These are phyloP conservation scores for Phenganax subtilis DNA, from an alignment of 92 coral and sea anemone species.

Conservation along the genomic window DNA sequence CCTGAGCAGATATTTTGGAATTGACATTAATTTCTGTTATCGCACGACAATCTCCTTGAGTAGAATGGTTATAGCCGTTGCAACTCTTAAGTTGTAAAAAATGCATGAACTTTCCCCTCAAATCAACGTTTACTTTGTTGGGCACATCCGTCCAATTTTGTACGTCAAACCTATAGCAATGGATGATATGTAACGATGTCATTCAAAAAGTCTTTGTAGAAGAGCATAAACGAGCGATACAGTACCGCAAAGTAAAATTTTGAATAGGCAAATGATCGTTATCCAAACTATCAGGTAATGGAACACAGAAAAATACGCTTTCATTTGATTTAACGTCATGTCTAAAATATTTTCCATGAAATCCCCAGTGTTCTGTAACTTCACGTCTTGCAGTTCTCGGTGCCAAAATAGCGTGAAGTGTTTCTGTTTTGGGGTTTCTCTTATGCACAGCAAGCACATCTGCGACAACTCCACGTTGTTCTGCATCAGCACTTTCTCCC, in stretches of 20 bases:
- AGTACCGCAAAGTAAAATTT: conserved; percentile 1
- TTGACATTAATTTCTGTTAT: too few species aligned
- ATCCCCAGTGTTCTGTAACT: not conserved
- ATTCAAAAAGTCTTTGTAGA: not conserved
- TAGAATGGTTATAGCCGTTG: too few species aligned
- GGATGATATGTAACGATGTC: not conserved
- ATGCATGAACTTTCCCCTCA: too few species aligned
- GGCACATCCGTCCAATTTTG: not conserved
- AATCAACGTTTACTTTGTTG: not conserved
- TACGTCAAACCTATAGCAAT: not conserved
- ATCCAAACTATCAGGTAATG: not conserved
- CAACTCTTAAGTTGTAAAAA: too few species aligned
- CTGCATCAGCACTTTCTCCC: too few species aligned
- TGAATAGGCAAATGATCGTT: not conserved
- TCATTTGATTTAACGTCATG: not conserved
- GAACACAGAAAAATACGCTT: not conserved
- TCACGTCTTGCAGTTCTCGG: not conserved
- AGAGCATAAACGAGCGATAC: not conserved
- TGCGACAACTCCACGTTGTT: too few species aligned
- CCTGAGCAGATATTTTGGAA: too few species aligned
- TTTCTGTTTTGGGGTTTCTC: not conserved
- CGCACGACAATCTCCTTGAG: too few species aligned
- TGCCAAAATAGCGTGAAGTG: conserved; percentile 4
- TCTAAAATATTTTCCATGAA: not conserved
- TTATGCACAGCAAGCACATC: not conserved